Evolutionary conservation across 1,140 invertebrate genomes (phyloP).

Genomic region (Drosophila novamexicana): DNA sequence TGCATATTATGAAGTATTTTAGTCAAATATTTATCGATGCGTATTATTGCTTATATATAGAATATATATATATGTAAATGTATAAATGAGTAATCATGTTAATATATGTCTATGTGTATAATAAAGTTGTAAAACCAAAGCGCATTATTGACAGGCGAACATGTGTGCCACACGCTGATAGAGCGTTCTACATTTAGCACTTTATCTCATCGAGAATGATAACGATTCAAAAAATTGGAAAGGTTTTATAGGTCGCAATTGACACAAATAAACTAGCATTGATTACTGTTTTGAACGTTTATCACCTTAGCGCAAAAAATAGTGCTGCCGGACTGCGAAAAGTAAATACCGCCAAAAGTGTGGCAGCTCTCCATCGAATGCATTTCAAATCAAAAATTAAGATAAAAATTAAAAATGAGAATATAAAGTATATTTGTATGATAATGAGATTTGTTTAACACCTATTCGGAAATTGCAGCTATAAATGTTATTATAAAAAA

Average conservation of each 20-base stretch:
- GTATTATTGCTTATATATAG: conserved; percentile 53
- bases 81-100: conserved; percentile 60
- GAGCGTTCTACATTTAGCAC: conserved; percentile 9
- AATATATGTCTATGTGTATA: conserved; percentile 58
- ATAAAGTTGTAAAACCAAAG: conserved; percentile 71
- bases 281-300: conserved; percentile 21
- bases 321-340: conserved; percentile 2
- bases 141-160: conserved; percentile 1
- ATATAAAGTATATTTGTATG: neutral
- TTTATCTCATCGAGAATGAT: conserved; percentile 29
- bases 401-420: neutral
- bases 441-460: neutral
- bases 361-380: conserved; percentile 15
- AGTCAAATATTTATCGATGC: conserved; percentile 67
- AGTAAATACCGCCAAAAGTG: neutral
- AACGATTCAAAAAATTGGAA: conserved; percentile 1
- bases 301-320: neutral
- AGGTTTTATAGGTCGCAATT: conserved; percentile 15
- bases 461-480: neutral
- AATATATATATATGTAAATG: conserved; percentile 48
- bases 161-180: neutral
- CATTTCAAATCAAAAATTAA: neutral
- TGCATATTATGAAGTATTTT: conserved; percentile 71
- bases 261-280: neutral
- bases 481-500: no score